Base-by-base conservation (phyloP, 2,888 invertebrate species). In the Acronicta psi region DNA sequence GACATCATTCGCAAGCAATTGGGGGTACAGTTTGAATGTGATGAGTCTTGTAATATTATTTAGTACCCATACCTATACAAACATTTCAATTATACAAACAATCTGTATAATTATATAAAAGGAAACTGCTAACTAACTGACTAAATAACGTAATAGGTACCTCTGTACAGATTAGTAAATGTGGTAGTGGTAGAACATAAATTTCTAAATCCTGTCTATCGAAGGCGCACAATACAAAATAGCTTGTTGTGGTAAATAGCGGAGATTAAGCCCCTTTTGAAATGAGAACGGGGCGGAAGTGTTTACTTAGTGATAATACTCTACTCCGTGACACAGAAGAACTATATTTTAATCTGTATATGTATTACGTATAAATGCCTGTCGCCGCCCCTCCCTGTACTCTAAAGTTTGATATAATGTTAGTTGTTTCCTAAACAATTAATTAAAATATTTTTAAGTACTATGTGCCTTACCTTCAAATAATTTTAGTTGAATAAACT, bases 1-100 rank as follows among this genome's bases (percentile, higher is more conserved):
- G 97, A 97, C 77, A 93, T 95, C 41, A 91, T 97, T 44, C 93
- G 97, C 14, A 94, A 93, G 60, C 96, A 96, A 88, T 76, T 97
- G 45, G 96, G 96, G 1, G 96, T 96, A 0, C 86, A 86, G n/a
- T 96, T 61, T 42, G 50, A 61, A 3, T 59, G 41, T 34, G 34
- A 34, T 34, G 13, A n/a, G 1, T 2, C 0, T 7, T 34, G n/a
- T n/a, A 11, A 29, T 29, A 6, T n/a, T n/a, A n/a, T 34, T 34
- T 7, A 13, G 6, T 34, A n/a, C n/a, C n/a, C 1, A 34, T 4
- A 13, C 13, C 11, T 29, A 11, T 11, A 29, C 10, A 4, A n/a
- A n/a, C n/a, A n/a, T n/a, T n/a, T n/a, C n/a, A n/a, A n/a, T n/a
- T n/a, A n/a, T n/a, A n/a, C n/a, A n/a, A n/a, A n/a, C n/a, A n/a